Conservation (phyloP, 2,797 vertebrate genomes). For the Ptychobarbus kaznakovi region DNA sequence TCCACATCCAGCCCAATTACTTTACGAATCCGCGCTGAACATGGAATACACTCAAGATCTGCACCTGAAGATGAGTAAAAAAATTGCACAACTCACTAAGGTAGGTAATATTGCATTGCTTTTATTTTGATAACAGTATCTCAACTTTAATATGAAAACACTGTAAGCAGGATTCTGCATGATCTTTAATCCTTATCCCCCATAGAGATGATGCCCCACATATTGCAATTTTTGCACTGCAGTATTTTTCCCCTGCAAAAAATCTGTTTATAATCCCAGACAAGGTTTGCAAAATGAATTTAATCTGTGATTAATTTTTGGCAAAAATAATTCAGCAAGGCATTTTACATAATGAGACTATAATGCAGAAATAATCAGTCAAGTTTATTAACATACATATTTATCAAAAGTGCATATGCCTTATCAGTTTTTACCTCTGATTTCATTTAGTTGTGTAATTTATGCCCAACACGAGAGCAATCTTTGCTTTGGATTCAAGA, state of each 20-base stretch:
- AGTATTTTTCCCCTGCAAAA: background rate
- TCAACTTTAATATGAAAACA: conserved; percentile 16
- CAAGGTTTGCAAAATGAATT: background rate
- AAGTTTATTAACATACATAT: background rate
- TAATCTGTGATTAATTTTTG: conserved; percentile 2
- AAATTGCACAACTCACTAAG: conserved; percentile 83
- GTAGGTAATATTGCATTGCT: conserved; percentile 59
- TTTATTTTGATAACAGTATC: background rate
- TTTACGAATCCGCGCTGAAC: conserved; percentile 71
- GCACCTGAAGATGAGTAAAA: conserved; percentile 84
- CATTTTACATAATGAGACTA: conserved; percentile 4
- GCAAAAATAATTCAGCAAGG: background rate
- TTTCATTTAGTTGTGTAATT: background rate
- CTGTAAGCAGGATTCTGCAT: conserved; percentile 1
- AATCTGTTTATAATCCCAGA: conserved; percentile 31
- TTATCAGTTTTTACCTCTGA: background rate
- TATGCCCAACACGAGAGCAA: background rate
- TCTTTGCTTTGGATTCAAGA: conserved; percentile 12
- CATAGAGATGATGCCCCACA: conserved; percentile 30
- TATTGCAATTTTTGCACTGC: conserved; percentile 21
- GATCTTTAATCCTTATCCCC: conserved; percentile 40
- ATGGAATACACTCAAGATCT: conserved; percentile 81
- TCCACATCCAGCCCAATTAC: conserved; percentile 63
- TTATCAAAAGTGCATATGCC: background rate
- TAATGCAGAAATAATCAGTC: conserved; percentile 1